Conservation (phyloP, 2,113 vertebrate species). For the Verasper variegatus region DNA sequence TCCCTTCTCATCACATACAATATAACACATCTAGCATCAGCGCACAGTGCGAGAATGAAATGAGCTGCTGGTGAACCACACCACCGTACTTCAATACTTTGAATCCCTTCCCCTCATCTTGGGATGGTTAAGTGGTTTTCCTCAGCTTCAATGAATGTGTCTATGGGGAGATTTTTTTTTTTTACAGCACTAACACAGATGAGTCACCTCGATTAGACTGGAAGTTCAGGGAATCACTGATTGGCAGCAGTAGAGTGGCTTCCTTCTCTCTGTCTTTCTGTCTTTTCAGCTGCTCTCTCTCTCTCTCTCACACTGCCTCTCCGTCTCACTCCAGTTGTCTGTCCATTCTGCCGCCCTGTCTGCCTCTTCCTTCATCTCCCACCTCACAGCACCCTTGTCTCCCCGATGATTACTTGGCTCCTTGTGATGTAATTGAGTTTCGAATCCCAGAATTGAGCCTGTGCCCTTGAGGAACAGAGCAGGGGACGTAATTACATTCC, state of each 20-base stretch:
- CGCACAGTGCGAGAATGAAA: not conserved
- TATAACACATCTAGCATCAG: not conserved
- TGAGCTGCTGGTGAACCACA: constrained; percentile 4
- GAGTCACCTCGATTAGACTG: constrained; percentile 33
- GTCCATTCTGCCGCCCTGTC: constrained; percentile 37
- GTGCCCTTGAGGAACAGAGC: constrained; percentile 46
- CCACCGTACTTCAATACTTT: not conserved
- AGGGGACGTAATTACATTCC: constrained; percentile 55
- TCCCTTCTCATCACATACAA: not conserved
- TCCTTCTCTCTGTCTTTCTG: not conserved
- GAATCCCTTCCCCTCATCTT: not conserved
- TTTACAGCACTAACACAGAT: constrained; percentile 20
- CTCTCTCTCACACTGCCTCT: constrained; percentile 20
- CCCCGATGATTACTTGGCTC: constrained; percentile 30
- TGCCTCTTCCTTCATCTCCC: not conserved
- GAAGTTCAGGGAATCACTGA: constrained; percentile 4
- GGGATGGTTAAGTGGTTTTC: constrained; percentile 22
- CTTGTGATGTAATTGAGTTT: constrained; percentile 55
- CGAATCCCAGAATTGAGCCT: constrained; percentile 24
- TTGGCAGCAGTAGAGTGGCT: not conserved
- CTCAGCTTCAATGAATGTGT: constrained; percentile 21
- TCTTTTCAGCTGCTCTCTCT: constrained; percentile 24
- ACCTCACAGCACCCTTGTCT: not conserved
- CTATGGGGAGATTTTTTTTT: constrained; percentile 20
- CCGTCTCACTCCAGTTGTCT: constrained; percentile 9